Conservation (phyloP, 1,140 invertebrate genomes). For the Pseudomyrmex cubaensis region DNA sequence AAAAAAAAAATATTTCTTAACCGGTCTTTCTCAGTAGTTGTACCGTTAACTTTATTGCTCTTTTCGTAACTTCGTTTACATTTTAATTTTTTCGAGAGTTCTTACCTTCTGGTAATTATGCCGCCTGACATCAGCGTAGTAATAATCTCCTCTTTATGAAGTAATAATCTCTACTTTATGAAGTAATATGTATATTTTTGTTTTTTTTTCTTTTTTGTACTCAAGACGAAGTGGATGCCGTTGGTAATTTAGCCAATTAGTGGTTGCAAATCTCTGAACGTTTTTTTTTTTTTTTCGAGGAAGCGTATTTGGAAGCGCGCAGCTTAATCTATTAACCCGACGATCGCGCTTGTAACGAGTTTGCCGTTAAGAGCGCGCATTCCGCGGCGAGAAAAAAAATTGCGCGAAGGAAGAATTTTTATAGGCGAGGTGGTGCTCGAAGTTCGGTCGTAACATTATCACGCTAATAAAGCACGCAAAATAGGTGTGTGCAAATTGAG, state of each 20-base stretch:
- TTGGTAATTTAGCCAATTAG: no score
- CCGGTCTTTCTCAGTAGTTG: conserved; percentile 23
- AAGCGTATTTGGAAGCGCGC: neutral
- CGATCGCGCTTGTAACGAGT: neutral
- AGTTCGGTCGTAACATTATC: conserved; percentile 53
- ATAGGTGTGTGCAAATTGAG: conserved; percentile 53
- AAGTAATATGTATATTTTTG: neutral
- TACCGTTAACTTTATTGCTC: conserved; percentile 27
- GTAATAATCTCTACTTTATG: conserved; percentile 1
- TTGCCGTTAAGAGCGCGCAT: neutral
- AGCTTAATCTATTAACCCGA: conserved; percentile 17
- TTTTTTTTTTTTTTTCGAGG: no score
- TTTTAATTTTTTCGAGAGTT: conserved; percentile 33
- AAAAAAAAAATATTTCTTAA: conserved; percentile 35
- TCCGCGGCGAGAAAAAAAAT: neutral
- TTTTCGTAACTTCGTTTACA: conserved; percentile 38
- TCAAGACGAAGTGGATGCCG: no score
- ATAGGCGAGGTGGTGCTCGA: neutral
- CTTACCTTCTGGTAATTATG: conserved; percentile 17
- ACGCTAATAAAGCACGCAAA: conserved; percentile 50
- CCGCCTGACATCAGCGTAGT: neutral
- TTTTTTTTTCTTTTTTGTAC: no score
- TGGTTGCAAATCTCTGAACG: no score
- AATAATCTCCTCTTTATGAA: neutral
- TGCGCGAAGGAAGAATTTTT: conserved; percentile 13